Percentiles rank a stretch among this genome's conserved stretches.
Conservation (phyloP, 2,888 invertebrate species). For the Malachius bipustulatus region DNA sequence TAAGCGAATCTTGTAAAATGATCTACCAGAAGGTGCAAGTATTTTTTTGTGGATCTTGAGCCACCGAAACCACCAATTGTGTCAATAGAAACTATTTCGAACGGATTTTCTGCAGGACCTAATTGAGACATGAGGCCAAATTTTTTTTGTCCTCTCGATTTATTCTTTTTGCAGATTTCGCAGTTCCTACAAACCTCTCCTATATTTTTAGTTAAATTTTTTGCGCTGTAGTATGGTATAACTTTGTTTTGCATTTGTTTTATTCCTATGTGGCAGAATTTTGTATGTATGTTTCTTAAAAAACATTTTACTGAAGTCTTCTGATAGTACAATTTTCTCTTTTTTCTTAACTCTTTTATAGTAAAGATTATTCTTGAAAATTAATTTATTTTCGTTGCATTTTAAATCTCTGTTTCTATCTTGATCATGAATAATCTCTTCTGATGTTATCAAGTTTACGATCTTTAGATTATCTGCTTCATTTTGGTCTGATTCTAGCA, state of each 20-base stretch:
- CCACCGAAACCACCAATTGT: constrained; percentile 26
- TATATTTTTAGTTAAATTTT: constrained; percentile 13
- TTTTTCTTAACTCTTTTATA: constrained; percentile 2
- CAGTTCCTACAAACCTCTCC: constrained; percentile 13
- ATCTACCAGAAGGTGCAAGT: constrained; percentile 24
- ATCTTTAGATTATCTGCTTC: constrained; percentile 4
- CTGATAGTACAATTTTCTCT: constrained; percentile 2
- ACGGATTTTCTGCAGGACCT: constrained; percentile 20
- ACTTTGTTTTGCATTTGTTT: constrained; percentile 10
- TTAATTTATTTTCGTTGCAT: constrained; percentile 2
- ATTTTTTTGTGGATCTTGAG: constrained; percentile 25
- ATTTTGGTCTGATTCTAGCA: constrained; percentile 6
- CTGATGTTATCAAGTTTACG: constrained; percentile 8
- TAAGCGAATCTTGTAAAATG: constrained; percentile 24
- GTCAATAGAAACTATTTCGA: constrained; percentile 26
- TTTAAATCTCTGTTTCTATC: background rate
- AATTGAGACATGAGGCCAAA: constrained; percentile 19
- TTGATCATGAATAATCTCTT: constrained; percentile 9
- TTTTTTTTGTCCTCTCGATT: constrained; percentile 21
- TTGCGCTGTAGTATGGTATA: constrained; percentile 6
- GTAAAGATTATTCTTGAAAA: constrained; percentile 4
- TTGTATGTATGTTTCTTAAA: background rate
- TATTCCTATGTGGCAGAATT: constrained; percentile 5
- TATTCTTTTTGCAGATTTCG: constrained; percentile 24
- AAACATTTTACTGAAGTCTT: background rate